phyloP scores from a whole-genome alignment of 2,113 vertebrate species.

The Panurus biarmicus region DNA sequence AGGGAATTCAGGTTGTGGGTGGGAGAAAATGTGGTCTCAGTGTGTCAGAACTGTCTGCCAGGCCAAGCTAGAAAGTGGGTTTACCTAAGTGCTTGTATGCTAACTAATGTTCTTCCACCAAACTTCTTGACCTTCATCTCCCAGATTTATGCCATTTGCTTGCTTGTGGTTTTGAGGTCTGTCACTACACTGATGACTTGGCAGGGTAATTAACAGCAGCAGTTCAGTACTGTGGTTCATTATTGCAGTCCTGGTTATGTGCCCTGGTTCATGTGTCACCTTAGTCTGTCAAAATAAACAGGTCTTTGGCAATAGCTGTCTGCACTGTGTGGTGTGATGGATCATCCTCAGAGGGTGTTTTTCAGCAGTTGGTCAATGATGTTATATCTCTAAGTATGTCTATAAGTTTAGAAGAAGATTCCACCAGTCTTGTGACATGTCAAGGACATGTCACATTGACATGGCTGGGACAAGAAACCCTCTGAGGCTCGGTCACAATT shows the following conservation, averaged over 20 bases:
- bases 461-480: not conserved
- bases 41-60: not conserved
- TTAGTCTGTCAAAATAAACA: not conserved
- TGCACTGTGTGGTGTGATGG: not conserved
- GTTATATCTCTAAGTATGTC: not conserved
- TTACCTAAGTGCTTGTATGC: not conserved
- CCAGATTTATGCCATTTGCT: not conserved
- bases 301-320: not conserved
- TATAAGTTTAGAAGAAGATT: not conserved
- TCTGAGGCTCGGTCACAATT: not conserved
- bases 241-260: not conserved
- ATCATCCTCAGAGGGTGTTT: not conserved
- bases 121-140: not conserved
- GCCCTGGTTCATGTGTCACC: not conserved
- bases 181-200: not conserved
- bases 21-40: not conserved
- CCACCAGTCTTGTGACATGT: constrained; percentile 1
- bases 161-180: not conserved
- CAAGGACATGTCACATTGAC: not conserved
- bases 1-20: not conserved
- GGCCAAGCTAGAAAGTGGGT: not conserved
- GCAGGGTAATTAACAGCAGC: not conserved
- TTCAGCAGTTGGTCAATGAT: not conserved
- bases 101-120: not conserved
- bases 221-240: not conserved